Conservation (phyloP, 1,140 invertebrate genomes). For the Drosophila seguyi region DNA sequence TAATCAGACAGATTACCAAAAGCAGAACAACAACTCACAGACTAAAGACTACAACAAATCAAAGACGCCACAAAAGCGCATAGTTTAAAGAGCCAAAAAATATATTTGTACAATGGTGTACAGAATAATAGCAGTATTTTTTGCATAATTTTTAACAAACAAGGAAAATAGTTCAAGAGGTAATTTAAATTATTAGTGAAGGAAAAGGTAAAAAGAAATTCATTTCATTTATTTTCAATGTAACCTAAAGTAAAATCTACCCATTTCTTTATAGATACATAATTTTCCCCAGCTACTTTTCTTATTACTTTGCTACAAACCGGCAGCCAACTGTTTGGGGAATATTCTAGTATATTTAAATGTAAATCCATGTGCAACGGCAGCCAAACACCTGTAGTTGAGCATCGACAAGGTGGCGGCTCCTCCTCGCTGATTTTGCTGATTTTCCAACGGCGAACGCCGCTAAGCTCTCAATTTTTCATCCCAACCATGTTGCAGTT, state of each 20-base stretch:
- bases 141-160: not conserved
- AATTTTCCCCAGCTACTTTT: not conserved
- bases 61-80: slow-evolving; percentile 25
- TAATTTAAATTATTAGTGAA: too few species aligned
- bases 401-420: slow-evolving; percentile 7
- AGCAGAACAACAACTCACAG: slow-evolving; percentile 65
- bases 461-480: slow-evolving; percentile 39
- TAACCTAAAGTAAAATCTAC: not conserved
- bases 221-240: not conserved
- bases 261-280: not conserved
- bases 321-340: not conserved
- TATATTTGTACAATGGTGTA: not conserved
- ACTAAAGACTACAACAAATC: slow-evolving; percentile 26
- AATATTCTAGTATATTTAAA: slow-evolving; percentile 3
- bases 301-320: not conserved
- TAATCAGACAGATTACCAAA: slow-evolving; percentile 79
- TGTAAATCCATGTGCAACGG: slow-evolving; percentile 23
- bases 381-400: slow-evolving; percentile 63
- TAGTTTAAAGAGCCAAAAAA: slow-evolving; percentile 16
- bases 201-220: too few species aligned
- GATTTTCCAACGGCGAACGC: slow-evolving; percentile 41
- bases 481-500: slow-evolving; percentile 61
- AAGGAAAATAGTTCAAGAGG: not conserved
- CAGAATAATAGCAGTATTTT: not conserved
- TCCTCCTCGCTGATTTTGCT: slow-evolving; percentile 22